Evolutionary conservation across 2,113 vertebrate species (phyloP), one percentile per base, ranked within the genome.

Genomic region (Seriola aureovittata): DNA sequence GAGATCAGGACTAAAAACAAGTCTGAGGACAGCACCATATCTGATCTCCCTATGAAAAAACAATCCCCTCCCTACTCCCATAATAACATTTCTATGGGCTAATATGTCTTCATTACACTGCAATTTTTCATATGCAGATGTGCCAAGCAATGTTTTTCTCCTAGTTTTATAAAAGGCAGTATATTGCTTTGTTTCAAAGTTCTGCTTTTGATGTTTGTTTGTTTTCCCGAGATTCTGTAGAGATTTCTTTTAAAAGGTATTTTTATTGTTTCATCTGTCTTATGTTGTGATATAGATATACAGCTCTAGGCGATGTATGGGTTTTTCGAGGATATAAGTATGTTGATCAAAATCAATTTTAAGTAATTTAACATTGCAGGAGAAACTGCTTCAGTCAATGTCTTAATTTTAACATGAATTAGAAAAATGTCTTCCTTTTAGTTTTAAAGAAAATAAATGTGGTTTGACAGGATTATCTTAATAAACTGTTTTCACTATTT

Each of bases 1-100:
- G 95, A 97, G 92, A 94, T 92, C 93, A 96, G 93, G 76, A 88
- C 65, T 42, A 50, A 77, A 78, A 86, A 54, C 67, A 57, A 44
- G 74, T 79, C 76, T 50, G 74, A 89, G 54, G 76, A 84, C 77
- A 77, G 73, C 67, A 79, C 63, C 77, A 72, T 54, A 72, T 81
- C 86, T 75, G 75, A 86, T 91, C 76, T 72, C 52, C 55, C 58
- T 25, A 8, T 70, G 25, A 84, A 70, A 77, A 75, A 77, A 75
- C 75, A 76, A 60, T 50, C 64, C 50, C 77, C 79, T 78, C 58
- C 73, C 75, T 25, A 14, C 52, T 46, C 48, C 67, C 65, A n/a
- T 71, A 86, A 88, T 78, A 87, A 91, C 70, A 75, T 85, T 90
- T 88, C 71, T 77, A 42, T 46, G 62, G 71, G 23, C 38, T 88